Evolutionary conservation across 1,140 invertebrate genomes (phyloP), one percentile per base, ranked within the genome.

Genomic region (Sinella curviseta): DNA sequence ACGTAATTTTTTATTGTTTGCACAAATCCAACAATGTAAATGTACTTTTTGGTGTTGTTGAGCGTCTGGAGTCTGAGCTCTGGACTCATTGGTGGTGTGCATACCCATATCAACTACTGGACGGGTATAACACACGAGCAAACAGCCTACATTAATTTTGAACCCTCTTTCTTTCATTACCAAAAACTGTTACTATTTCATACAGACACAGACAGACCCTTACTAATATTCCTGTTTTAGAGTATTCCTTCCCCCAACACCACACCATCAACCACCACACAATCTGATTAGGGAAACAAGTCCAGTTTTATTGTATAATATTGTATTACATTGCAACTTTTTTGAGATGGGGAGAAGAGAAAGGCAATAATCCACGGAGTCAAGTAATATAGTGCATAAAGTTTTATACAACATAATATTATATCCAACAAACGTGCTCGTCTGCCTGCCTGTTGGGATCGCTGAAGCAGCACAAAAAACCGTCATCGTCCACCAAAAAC

Each of bases 231-330:
- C 39, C 39, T 48, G 39, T 48, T 20, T 8, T 48, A 48, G 8
- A 48, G n/a, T 48, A 12, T 48, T 48, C 39, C 39, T 48, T 48
- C 39, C 39, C 39, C 39, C 39, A 48, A 20, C 20, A 60, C 57
- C 57, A 60, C 57, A 3, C 3, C 3, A 60, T 60, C 57, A 8
- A n/a, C 57, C 57, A 48, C 39, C 39, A 48, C 24, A n/a, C 12
- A 60, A 60, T 60, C 57, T 60, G 57, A 60, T 60, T 60, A 60
- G 57, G 57, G 57, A 60, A 60, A 60, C 57, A 60, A 60, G 57
- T 60, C 57, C 57, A 60, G 8, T 48, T 60, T 60, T 60, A 60
- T 17, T 60, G 24, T n/a, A 60, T 17, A 8, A 60, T n/a, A 60
- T 8, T 4, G 24, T n/a, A 60, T 17, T n/a, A 60, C 57, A 60